Base-by-base conservation (phyloP, 2,113 vertebrate genomes). In the Rallus limicola region DNA sequence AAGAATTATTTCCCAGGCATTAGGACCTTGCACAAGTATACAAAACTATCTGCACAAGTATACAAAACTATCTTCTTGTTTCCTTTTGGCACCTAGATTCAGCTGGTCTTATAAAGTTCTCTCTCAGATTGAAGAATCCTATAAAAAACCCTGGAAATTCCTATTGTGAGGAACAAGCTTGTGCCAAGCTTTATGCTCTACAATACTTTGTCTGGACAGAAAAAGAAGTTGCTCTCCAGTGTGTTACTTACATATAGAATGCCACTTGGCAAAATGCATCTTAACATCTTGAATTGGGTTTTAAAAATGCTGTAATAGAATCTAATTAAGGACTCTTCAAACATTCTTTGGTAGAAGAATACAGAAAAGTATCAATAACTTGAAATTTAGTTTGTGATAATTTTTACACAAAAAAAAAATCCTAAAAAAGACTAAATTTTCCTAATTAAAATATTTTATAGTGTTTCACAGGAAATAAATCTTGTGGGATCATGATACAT, bases 351-450 rank as follows among this genome's bases (percentile, higher is more conserved):
- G 40, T 29, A 77, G 65, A 64, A 64, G 38, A 21, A 31, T 75
- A 92, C 60, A 86, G 82, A 96, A 88, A 94, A 96, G 86, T 90
- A 85, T 92, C 90, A 94, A 62, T 85, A 93, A 33, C 50, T 95
- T 90, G 33, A 92, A 93, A 96, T 80, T 76, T 88, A 81, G 79
- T 48, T 86, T 65, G 77, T 92, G 81, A 88, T 26, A 78, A 92
- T 90, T 92, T 96, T 90, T 96, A 71, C 86, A 94, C 94, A 46
- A 60, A 5, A 52, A 92, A 91, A 69, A 97, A 74, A 80, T 93
- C 62, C 77, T 74, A 89, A 20, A 92, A 91, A 97, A 94, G 59
- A 78, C 55, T 86, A 67, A 71, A 80, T 84, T 95, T 95, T 81
- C 89, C 82, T 94, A 62, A 68, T 82, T 89, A 93, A 95, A 81